A percentile compares a stretch with the other conserved stretches of the same genome.
Conservation (phyloP, 2,888 invertebrate species). For the Drosophila tanythrix region DNA sequence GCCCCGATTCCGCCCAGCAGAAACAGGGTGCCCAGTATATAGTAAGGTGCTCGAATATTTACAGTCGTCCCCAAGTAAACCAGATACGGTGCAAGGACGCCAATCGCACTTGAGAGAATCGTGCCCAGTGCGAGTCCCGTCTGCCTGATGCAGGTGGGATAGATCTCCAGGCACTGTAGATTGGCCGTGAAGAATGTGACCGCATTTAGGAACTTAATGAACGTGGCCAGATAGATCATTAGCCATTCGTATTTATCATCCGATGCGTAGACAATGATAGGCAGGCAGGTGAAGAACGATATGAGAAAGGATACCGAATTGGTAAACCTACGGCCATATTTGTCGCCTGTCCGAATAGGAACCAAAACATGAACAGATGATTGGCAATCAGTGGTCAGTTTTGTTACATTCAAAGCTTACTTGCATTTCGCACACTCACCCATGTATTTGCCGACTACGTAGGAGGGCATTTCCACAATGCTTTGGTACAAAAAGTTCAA, state of each 20-base stretch:
- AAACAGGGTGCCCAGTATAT: constrained; percentile 84
- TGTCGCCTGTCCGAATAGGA: constrained; percentile 83
- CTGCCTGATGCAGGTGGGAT: constrained; percentile 88
- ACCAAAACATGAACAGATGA: constrained; percentile 11
- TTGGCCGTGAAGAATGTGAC: constrained; percentile 87
- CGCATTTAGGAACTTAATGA: constrained; percentile 86
- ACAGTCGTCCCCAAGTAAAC: constrained; percentile 86
- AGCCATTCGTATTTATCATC: constrained; percentile 79
- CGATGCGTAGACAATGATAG: constrained; percentile 84
- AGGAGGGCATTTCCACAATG: constrained; percentile 88
- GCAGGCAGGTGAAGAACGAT: constrained; percentile 84
- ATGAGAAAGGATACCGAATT: constrained; percentile 85
- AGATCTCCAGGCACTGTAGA: constrained; percentile 88
- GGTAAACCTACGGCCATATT: constrained; percentile 86
- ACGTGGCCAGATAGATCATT: constrained; percentile 84
- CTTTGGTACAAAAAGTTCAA: constrained; percentile 88
- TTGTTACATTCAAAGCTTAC: constrained; percentile 7
- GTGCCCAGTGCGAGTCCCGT: constrained; percentile 88
- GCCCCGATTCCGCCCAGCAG: constrained; percentile 85
- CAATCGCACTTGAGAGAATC: constrained; percentile 86
- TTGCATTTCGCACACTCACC: constrained; percentile 73
- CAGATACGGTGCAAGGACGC: constrained; percentile 87
- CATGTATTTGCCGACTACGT: constrained; percentile 86
- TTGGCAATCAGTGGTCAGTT: constrained; percentile 57
- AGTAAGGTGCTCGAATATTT: constrained; percentile 85